Conservation (phyloP, 2,113 vertebrate genomes). For the Theristicus caerulescens region DNA sequence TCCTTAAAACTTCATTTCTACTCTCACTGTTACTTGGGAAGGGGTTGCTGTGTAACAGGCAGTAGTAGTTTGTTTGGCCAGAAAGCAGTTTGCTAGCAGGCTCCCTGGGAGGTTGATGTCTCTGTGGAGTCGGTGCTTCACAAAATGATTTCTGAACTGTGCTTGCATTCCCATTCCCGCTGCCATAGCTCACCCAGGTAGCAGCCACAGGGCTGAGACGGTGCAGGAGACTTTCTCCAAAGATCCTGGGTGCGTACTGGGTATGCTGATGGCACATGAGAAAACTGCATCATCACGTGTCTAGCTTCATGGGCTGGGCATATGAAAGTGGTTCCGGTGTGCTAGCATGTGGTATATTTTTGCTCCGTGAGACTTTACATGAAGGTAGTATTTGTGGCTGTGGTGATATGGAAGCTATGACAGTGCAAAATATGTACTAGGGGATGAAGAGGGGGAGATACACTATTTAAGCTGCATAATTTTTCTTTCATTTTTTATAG, state of each 20-base stretch:
- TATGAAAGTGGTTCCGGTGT: accelerated
- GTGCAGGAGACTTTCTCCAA: not conserved
- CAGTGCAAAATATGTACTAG: not conserved
- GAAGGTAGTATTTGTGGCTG: not conserved
- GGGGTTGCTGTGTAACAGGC: not conserved
- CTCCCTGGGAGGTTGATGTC: not conserved
- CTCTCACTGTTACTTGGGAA: not conserved
- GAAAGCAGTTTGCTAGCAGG: not conserved
- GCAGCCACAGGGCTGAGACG: accelerated
- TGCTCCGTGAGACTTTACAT: not conserved
- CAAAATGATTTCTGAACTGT: not conserved
- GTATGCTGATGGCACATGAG: accelerated
- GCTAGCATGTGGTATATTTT: accelerated
- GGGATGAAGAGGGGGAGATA: not conserved
- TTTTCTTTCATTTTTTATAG: not conserved
- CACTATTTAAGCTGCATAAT: not conserved
- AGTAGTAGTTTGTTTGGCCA: not conserved
- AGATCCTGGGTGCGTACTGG: accelerated
- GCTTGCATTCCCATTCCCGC: not conserved
- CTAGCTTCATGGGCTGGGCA: not conserved
- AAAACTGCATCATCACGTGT: accelerated
- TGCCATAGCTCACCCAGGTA: not conserved
- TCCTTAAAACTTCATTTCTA: not conserved
- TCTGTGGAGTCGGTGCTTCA: not conserved
- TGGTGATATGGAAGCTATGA: not conserved